phyloP scores from a whole-genome alignment of 1,140 invertebrate species.

The Solenopsis fugax region DNA sequence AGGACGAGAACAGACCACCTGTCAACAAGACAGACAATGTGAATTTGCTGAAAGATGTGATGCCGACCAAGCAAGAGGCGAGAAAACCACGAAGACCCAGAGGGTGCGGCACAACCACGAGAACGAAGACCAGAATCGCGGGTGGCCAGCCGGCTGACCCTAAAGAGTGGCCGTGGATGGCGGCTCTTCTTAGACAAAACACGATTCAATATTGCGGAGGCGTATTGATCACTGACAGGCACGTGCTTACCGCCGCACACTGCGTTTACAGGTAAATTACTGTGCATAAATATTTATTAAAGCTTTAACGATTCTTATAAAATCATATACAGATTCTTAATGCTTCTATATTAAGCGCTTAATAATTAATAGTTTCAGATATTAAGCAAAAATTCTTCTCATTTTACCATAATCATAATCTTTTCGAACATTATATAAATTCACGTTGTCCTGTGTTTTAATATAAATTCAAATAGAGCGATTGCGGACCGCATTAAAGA shows the following conservation, averaged over 20 bases:
- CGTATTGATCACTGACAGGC: slow-evolving; percentile 91
- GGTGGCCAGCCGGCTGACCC: slow-evolving; percentile 90
- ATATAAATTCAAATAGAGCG: background rate
- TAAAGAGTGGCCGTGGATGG: slow-evolving; percentile 95
- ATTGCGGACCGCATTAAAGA: background rate
- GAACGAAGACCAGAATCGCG: slow-evolving; percentile 86
- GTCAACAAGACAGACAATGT: background rate
- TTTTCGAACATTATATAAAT: background rate
- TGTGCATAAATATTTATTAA: background rate
- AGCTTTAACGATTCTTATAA: background rate
- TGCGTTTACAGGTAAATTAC: slow-evolving; percentile 85
- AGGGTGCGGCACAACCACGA: slow-evolving; percentile 90
- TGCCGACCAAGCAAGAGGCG: background rate
- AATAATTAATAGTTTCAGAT: background rate
- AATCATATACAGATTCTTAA: background rate
- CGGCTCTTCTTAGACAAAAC: slow-evolving; percentile 88
- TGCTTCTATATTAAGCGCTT: background rate
- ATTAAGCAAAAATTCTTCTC: background rate
- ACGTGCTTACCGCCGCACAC: slow-evolving; percentile 94
- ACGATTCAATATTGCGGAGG: slow-evolving; percentile 91
- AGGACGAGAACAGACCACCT: slow-evolving; percentile 1
- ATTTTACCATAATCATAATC: background rate
- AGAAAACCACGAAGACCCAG: slow-evolving; percentile 77
- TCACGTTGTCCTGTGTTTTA: background rate
- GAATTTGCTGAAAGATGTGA: background rate